Evolutionary conservation across 1,140 invertebrate species (phyloP), one percentile per base, ranked within the genome.

Genomic region (Drosophila setifemur): DNA sequence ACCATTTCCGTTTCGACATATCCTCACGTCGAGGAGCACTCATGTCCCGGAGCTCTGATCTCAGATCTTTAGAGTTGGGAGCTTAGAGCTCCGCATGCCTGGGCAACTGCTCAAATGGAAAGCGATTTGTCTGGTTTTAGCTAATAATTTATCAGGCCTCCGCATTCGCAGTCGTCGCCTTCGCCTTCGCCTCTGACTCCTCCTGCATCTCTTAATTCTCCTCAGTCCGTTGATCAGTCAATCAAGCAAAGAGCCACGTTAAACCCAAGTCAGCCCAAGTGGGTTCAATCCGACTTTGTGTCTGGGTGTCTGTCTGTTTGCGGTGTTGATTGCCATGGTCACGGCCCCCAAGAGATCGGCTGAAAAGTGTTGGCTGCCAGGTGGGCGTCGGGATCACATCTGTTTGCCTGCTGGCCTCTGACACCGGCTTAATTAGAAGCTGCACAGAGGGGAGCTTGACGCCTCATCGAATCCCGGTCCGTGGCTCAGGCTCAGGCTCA

Each of bases 101-200:
- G 55, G 44, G 33, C 52, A 6, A 39, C 52, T 25, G 68, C 44
- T 61, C 73, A 83, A 88, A 89, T 89, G 82, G 87, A 89, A 89
- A 89, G 87, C 82, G 75, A 89, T 89, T 89, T 89, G 87, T 85
- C 87, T 81, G 82, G 63, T 78, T 89, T 79, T 71, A 68, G 68
- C 77, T 81, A 76, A 89, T 89, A 89, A 83, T 86, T 86, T 89
- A 83, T 67, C 54, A 57, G 67, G 67, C 73, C 45, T 54, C 50
- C 63, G 55, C 49, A 74, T 55, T 79, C 57, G 33, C 48, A 53
- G 33, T 50, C 47, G 39, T 29, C 49, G 49, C 21, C 54, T 39
- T 29, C 21, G 52, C 50, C 16, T 31, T 8, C 39, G 53, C 16
- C 39, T 48, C 6, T 3, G 14, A 7, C 14, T 18, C 47, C 55